Base-by-base conservation (phyloP, 2,888 invertebrate genomes). In the Nymphalis polychloros region DNA sequence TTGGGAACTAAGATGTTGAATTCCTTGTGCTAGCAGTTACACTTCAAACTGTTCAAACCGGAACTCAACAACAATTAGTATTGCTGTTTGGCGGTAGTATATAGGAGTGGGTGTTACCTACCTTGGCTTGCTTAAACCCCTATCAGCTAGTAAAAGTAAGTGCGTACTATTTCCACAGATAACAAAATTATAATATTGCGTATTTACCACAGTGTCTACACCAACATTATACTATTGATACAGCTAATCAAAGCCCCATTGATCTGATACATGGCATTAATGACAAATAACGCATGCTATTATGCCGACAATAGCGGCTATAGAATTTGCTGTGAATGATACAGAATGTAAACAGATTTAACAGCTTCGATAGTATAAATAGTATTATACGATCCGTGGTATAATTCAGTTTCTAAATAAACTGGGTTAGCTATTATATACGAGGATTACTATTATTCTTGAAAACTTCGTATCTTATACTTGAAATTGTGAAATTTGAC, bases 221-320 rank as follows among this genome's bases (percentile, higher is more conserved):
- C 16, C 27, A 67, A 48, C 46, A 46, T 46, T 46, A 61, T 17
- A 55, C 20, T 20, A 60, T 67, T 63, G 64, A 69, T 69, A 57
- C 41, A 67, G 52, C 69, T 64, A 69, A 64, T 71, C 71, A 71
- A 67, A 59, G 49, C 64, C 35, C 63, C 63, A 67, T 61, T 64
- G 59, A 61, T 57, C 64, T 69, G 61, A 67, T 60, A 60, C 55
- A 64, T 64, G 41, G 69, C 52, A 59, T 64, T 67, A 67, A 59
- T 67, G 69, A 64, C 71, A 62, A 71, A 69, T 69, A 50, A 57
- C 61, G 48, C 62, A 50, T 62, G 59, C 60, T 8, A 49, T 47
- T 59, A 52, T 16, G 41, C n/a, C 2, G 27, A 49, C 53, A 27
- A 55, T 48, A 8, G n/a, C 53, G 17, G 8, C n/a, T 10, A 49